Base-by-base conservation (phyloP, 2,888 invertebrate genomes). In the Allygus modestus region DNA sequence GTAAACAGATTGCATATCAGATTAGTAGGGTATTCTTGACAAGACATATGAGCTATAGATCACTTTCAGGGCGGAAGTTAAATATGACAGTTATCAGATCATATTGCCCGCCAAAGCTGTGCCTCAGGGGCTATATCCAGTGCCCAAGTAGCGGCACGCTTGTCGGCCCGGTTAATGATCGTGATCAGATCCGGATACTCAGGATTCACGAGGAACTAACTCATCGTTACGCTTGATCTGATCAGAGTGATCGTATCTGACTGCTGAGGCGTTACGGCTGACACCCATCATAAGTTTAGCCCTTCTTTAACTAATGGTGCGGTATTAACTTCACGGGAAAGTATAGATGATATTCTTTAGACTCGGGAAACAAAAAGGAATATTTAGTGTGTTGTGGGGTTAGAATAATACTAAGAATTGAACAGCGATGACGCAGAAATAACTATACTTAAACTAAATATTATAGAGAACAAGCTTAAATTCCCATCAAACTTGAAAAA, bases 171-270 rank as follows among this genome's bases (percentile, higher is more conserved):
- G n/a, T n/a, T 51, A 51, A 51, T 12, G 2, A 31, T 15, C 65
- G 17, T 28, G 65, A 65, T 65, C 65, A 31, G 65, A 58, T 58
- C 65, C 28, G 65, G 65, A 65, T 65, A 65, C 9, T 31, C 58
- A 28, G 28, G 58, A 17, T 46, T 17, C 46, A 17, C 46, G 54
- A 65, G 65, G 65, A 65, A 65, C 28, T 31, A 65, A 65, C 28
- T 31, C 4, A 65, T 65, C 65, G 26, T 65, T 28, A 1, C 28
- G 26, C 28, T 4, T 5, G 28, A 65, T 65, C 65, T 31, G 65
- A 54, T 54, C 54, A 54, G 20, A 5, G 37, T 17, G 15, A 28
- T 28, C 0, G 1, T 9, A 65, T 28, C 65, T 65, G 65, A 28
- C 28, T 65, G 12, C 65, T 28, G 65, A 12, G 23, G 58, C 58